Evolutionary conservation across 92 coral and sea anemone species (phyloP), one percentile per base, ranked within the genome.

Genomic region (Epizoanthus stellaris): DNA sequence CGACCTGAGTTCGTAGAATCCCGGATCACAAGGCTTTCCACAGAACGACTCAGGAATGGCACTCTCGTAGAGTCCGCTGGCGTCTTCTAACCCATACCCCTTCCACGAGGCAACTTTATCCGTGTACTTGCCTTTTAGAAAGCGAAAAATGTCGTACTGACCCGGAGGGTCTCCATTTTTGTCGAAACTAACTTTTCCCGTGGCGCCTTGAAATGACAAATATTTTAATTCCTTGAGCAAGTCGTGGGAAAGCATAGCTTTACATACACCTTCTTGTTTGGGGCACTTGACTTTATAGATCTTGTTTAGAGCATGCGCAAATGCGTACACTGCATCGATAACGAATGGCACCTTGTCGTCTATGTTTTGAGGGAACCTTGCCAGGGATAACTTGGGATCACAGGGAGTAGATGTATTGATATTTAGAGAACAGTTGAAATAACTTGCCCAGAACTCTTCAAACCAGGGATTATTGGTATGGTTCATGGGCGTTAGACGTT

Each of bases 261-360:
- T 19, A 56, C 98, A 94, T 36, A 94, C 90, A 15, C 98, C 99
- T 0, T 63, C 62, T 92, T 82, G 82, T 0, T 84, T 69, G 0
- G 98, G 98, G 43, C 99, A 97, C 67, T 87, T 80, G 3, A 70
- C 57, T 52, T 71, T 58, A 87, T 97, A 94, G 76, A 97, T 73
- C 49, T 57, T 76, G 59, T 97, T 76, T 17, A 97, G 85, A 6
- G 93, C 99, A 49, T 90, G 87, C 60, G 98, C 99, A 87, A 94
- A 90, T 2, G 97, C 95, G 66, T 89, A 89, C 5, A 97, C 99
- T 2, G 99, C 98, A 64, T 97, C 99, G 12, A 97, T 94, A 11
- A 97, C 97, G 75, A 92, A 97, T 0, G 99, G 95, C 4, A 97
- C 95, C 80, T 91, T 94, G 42, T 97, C 97, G 75, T 97, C 98